Percentiles rank a stretch among this genome's conserved stretches.
Conservation (phyloP, 1,140 invertebrate species). For the Solen grandis region DNA sequence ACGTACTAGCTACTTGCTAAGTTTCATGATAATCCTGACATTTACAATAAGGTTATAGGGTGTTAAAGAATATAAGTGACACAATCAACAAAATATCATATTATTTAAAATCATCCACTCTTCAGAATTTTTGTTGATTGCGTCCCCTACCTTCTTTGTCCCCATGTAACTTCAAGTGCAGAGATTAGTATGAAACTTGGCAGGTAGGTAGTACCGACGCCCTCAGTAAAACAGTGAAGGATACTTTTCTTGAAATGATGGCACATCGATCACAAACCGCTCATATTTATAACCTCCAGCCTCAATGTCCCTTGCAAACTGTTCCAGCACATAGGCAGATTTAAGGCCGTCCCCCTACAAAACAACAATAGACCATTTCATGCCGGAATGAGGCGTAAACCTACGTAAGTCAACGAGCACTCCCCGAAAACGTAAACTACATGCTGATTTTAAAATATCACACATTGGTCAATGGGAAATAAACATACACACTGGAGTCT, state of each 20-base stretch:
- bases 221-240: too few relatives aligned
- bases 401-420: too few relatives aligned
- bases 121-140: not conserved
- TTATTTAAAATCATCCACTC: not conserved
- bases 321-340: conserved; percentile 8
- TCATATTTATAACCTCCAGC: conserved; percentile 15
- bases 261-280: conserved; percentile 38
- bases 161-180: not conserved
- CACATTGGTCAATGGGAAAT: too few relatives aligned
- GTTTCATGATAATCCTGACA: too few relatives aligned
- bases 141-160: not conserved
- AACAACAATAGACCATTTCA: too few relatives aligned
- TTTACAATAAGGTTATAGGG: not conserved
- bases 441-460: too few relatives aligned
- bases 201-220: too few relatives aligned
- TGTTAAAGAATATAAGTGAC: not conserved
- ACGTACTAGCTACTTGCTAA: too few relatives aligned
- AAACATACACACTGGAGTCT: not conserved
- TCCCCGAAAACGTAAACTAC: too few relatives aligned
- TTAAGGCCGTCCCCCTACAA: conserved; percentile 46
- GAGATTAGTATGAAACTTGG: too few relatives aligned
- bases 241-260: conserved; percentile 62
- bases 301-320: conserved; percentile 43
- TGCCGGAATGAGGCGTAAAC: too few relatives aligned
- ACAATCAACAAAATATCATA: not conserved